Evolutionary conservation across 2,888 invertebrate genomes (phyloP), one percentile per base, ranked within the genome.

Genomic region (Liodrosophila aerea): DNA sequence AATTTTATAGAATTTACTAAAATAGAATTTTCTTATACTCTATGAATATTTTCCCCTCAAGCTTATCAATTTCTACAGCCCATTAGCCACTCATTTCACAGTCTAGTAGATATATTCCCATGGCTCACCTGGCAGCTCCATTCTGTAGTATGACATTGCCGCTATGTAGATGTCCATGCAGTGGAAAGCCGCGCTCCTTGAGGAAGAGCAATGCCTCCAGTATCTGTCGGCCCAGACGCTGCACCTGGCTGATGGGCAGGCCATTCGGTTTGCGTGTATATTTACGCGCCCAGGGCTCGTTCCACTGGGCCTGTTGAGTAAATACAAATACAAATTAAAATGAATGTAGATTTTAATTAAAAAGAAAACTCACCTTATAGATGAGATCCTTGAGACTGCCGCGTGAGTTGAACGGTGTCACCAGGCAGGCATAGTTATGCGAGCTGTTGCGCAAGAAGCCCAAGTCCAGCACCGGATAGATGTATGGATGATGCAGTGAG

Each of bases 91-190:
- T 70, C 59, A 58, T 45, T 53, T 60, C 29, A 54, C 43, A 43
- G 57, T 36, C 56, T 47, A 46, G 44, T 46, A n/a, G 41, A 40
- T 29, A 5, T 29, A 27, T 39, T 37, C 8, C n/a, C 2, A 4
- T n/a, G 13, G 64, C 89, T 88, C 85, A 95, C 95, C 97, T 93
- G 44, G 97, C 97, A 0, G 96, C 96, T 13, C 97, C 97, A 89
- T 97, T 97, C 87, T 97, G 97, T 36, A 97, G 92, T 71, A 97
- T 95, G 18, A 98, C 94, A 90, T 98, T 98, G 33, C 97, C 97
- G 49, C 95, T 94, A 89, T 97, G 97, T 72, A 98, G 91, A 90
- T 97, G 96, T 37, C 94, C 93, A 84, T 96, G 96, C 7, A 94
- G 93, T 2, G 97, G 97, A 88, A 97, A 97, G 8, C 96, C 96